Percentiles rank a stretch among this genome's conserved stretches.
These are phyloP conservation scores for Alauda arvensis DNA, from an alignment of 2,797 vertebrate genomes.

Conservation along the genomic window DNA sequence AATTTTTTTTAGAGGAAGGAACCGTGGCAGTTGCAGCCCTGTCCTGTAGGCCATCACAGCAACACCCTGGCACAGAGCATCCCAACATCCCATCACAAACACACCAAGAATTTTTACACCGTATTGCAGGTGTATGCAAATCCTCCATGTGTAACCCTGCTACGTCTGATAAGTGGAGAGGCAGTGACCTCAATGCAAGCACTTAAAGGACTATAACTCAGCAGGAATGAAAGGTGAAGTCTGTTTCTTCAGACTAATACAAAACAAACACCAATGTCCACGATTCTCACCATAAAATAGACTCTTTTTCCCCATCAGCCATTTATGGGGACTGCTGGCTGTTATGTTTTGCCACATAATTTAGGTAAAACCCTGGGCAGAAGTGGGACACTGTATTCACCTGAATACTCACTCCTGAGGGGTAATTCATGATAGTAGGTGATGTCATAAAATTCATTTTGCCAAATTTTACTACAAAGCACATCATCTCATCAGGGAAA, in stretches of 20 bases:
- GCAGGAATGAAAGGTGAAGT: not conserved
- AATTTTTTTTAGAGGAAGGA: not conserved
- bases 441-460: not conserved
- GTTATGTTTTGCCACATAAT: not conserved
- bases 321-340: not conserved
- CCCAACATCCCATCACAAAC: not conserved
- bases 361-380: not conserved
- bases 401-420: not conserved
- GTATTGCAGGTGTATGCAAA: not conserved
- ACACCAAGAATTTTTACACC: not conserved
- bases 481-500: not conserved
- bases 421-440: not conserved
- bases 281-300: not conserved
- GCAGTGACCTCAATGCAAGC: not conserved
- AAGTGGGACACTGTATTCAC: not conserved
- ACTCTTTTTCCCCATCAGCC: not conserved
- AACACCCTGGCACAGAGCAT: not conserved
- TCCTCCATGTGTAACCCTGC: not conserved
- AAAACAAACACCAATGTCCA: not conserved
- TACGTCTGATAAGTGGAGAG: not conserved
- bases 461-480: not conserved
- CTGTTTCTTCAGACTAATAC: not conserved
- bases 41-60: not conserved
- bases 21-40: not conserved
- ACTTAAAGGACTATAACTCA: not conserved